These are phyloP conservation scores for Cataglyphis albicans DNA, from an alignment of 2,888 invertebrate genomes.

Conservation along the genomic window DNA sequence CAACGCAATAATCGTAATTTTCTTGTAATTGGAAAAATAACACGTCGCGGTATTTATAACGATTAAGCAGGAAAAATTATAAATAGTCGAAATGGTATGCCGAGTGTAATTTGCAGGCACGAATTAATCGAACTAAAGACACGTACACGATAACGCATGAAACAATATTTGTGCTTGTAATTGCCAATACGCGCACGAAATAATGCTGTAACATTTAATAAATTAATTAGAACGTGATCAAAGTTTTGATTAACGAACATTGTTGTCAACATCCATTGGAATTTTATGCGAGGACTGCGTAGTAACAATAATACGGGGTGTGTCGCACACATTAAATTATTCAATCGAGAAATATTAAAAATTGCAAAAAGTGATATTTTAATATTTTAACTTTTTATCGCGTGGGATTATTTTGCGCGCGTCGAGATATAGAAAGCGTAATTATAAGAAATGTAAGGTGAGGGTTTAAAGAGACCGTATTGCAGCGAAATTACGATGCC, in stretches of 20 bases:
- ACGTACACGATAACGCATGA: constrained; percentile 38
- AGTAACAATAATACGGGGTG: neutral
- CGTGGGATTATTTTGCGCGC: neutral
- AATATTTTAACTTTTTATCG: neutral
- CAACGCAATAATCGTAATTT: constrained; percentile 42
- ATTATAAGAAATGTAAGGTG: neutral
- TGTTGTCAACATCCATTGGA: constrained; percentile 33
- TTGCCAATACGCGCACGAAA: neutral
- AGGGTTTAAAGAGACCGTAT: neutral
- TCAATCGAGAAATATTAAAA: neutral
- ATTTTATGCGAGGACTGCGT: constrained; percentile 5
- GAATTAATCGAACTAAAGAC: constrained; percentile 42
- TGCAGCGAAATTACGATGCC: neutral
- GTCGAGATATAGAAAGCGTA: neutral
- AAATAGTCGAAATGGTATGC: neutral
- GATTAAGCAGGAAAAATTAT: constrained; percentile 44
- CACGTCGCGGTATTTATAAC: constrained; percentile 33
- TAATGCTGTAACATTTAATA: constrained; percentile 22
- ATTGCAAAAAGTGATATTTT: neutral
- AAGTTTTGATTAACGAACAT: constrained; percentile 34
- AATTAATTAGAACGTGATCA: constrained; percentile 44
- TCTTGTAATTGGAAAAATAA: constrained; percentile 43
- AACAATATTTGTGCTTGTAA: constrained; percentile 37
- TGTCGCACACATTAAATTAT: neutral
- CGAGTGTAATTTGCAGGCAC: constrained; percentile 34